A percentile compares a stretch with the other conserved stretches of the same genome.
Evolutionary conservation across 30 jellyfish, hydroid and myxozoan species (phyloP).

Genomic region (Cassiopea andromeda): DNA sequence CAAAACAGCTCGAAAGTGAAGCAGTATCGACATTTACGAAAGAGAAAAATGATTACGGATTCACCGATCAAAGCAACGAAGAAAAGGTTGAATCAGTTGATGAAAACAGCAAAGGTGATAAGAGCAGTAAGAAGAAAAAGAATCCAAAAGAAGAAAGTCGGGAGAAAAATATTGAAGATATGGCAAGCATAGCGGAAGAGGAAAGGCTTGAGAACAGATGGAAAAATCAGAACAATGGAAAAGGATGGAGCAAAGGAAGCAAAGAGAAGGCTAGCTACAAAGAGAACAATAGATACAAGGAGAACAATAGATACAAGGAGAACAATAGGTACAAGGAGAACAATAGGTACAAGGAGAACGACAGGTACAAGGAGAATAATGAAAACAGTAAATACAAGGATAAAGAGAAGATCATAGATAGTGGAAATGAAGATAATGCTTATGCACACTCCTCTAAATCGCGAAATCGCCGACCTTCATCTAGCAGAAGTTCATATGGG

Average conservation of each 20-base stretch:
- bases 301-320: background rate
- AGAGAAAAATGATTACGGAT: conserved; percentile 55
- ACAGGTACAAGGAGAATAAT: background rate
- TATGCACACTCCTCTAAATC: background rate
- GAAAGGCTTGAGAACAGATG: background rate
- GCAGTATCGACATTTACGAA: conserved; percentile 28
- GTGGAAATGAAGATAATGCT: background rate
- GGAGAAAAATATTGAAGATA: background rate
- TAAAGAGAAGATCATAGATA: background rate
- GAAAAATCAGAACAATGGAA: background rate
- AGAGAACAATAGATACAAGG: background rate
- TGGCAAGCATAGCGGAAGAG: background rate
- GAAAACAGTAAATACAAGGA: background rate
- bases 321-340: background rate
- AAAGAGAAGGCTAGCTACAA: background rate
- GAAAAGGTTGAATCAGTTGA: background rate
- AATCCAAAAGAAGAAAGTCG: background rate
- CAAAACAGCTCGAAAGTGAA: conserved; percentile 58
- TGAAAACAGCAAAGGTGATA: background rate
- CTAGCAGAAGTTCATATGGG: background rate
- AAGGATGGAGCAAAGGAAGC: background rate
- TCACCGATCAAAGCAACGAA: conserved; percentile 43
- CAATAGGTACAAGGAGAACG: background rate
- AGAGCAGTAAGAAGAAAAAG: background rate
- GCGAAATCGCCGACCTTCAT: background rate